Evolutionary conservation across 2,888 invertebrate species (phyloP).

Genomic region (Agonopterix subpropinquella): DNA sequence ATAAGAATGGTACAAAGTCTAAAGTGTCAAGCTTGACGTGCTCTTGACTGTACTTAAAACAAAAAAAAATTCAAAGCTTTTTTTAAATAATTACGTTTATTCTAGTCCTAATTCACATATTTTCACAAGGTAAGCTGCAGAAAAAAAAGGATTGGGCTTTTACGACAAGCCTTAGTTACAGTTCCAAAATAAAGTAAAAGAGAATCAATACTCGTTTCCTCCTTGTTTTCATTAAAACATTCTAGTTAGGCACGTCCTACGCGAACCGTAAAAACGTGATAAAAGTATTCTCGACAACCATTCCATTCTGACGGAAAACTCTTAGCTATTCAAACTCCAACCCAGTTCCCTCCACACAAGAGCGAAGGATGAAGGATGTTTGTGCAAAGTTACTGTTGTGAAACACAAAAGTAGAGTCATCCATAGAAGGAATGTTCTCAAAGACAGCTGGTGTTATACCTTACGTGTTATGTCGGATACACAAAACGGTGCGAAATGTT

Average conservation of each 20-base stretch:
- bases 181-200: too few relatives aligned
- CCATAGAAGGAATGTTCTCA: constrained; percentile 11
- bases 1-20: too few relatives aligned
- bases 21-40: too few relatives aligned
- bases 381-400: constrained; percentile 3
- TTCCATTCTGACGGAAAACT: not conserved
- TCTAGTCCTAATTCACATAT: too few relatives aligned
- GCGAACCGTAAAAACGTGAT: constrained; percentile 23
- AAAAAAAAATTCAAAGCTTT: too few relatives aligned
- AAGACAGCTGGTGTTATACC: constrained; percentile 11
- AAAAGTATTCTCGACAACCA: constrained; percentile 10
- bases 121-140: too few relatives aligned
- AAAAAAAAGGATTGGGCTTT: too few relatives aligned
- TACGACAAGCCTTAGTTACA: too few relatives aligned
- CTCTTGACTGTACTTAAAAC: too few relatives aligned
- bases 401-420: constrained; percentile 20
- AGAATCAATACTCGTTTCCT: not conserved
- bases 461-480: constrained; percentile 11
- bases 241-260: constrained; percentile 23
- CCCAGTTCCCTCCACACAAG: not conserved
- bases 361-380: not conserved
- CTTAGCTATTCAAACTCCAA: not conserved
- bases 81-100: too few relatives aligned
- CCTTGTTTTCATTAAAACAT: constrained; percentile 22
- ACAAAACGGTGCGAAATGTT: constrained; percentile 3